phyloP scores from a whole-genome alignment of 2,888 invertebrate species.

The Acheta domesticus region DNA sequence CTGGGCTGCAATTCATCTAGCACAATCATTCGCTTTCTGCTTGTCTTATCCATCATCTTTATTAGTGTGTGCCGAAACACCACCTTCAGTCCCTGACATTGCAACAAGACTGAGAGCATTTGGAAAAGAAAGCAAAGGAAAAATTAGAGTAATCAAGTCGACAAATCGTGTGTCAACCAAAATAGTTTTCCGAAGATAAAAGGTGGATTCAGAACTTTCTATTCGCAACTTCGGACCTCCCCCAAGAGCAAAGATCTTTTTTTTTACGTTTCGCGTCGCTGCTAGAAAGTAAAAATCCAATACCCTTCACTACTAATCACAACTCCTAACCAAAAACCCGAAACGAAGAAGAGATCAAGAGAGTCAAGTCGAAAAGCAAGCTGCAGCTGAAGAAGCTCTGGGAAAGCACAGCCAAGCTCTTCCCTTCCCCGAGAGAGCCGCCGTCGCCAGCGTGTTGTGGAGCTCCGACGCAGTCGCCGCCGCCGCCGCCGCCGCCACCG shows the following conservation, averaged over 20 bases:
- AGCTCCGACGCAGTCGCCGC: conserved; percentile 51
- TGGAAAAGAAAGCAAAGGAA: conserved; percentile 18
- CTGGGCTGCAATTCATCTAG: conserved; percentile 31
- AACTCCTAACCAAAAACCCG: neutral
- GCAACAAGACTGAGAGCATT: conserved; percentile 27
- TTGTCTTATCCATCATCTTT: conserved; percentile 29
- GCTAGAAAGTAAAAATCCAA: neutral
- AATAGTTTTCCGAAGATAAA: neutral
- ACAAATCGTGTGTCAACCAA: neutral
- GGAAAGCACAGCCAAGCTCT: neutral
- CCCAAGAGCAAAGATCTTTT: neutral
- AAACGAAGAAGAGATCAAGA: neutral
- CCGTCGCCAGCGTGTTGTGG: neutral
- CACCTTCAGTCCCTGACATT: conserved; percentile 25
- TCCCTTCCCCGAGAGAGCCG: conserved; percentile 48
- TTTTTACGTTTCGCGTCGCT: neutral
- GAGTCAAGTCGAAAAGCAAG: neutral
- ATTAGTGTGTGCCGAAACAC: conserved; percentile 28
- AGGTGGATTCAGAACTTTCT: neutral
- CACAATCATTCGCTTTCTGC: conserved; percentile 31
- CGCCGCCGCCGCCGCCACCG: conserved; percentile 46
- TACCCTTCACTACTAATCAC: conserved; percentile 1
- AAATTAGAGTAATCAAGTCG: neutral
- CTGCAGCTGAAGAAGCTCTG: conserved; percentile 22
- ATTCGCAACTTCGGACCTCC: neutral